Evolutionary conservation across 1,140 invertebrate genomes (phyloP).

Genomic region (Eumaeus atala): DNA sequence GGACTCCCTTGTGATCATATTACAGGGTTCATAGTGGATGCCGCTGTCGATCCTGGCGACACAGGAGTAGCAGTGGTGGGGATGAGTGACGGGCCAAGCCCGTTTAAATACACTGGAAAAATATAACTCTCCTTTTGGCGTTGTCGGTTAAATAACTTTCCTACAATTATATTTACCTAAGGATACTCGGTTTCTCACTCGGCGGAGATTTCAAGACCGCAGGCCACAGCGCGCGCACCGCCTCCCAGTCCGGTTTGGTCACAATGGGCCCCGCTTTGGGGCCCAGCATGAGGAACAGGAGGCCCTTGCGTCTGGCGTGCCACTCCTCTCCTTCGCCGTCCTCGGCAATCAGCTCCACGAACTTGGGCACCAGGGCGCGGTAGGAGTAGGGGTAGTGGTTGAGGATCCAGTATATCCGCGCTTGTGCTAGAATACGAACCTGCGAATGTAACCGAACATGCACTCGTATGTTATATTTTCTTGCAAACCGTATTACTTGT

Average conservation of each 20-base stretch:
- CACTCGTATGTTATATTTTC: too few relatives aligned
- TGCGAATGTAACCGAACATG: slow-evolving; percentile 19
- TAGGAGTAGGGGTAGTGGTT: slow-evolving; percentile 59
- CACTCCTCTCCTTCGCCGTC: slow-evolving; percentile 54
- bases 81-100: too few relatives aligned
- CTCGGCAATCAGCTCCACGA: slow-evolving; percentile 30
- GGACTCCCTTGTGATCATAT: too few relatives aligned
- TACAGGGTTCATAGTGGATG: too few relatives aligned
- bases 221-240: slow-evolving; percentile 83
- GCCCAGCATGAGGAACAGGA: slow-evolving; percentile 84
- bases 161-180: slow-evolving; percentile 30
- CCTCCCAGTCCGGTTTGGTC: slow-evolving; percentile 84
- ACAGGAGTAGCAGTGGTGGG: too few relatives aligned
- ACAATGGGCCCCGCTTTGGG: slow-evolving; percentile 77
- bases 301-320: slow-evolving; percentile 75
- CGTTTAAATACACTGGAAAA: too few relatives aligned
- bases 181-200: slow-evolving; percentile 59
- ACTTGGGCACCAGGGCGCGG: slow-evolving; percentile 40
- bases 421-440: slow-evolving; percentile 53
- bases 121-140: too few relatives aligned
- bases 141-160: too few relatives aligned
- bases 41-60: too few relatives aligned
- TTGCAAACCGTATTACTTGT: too few relatives aligned
- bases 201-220: slow-evolving; percentile 57
- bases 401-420: slow-evolving; percentile 54